Percentiles rank a stretch among this genome's conserved stretches.
phyloP scores from a whole-genome alignment of 2,797 vertebrate species.

The Macropus fuliginosus region DNA sequence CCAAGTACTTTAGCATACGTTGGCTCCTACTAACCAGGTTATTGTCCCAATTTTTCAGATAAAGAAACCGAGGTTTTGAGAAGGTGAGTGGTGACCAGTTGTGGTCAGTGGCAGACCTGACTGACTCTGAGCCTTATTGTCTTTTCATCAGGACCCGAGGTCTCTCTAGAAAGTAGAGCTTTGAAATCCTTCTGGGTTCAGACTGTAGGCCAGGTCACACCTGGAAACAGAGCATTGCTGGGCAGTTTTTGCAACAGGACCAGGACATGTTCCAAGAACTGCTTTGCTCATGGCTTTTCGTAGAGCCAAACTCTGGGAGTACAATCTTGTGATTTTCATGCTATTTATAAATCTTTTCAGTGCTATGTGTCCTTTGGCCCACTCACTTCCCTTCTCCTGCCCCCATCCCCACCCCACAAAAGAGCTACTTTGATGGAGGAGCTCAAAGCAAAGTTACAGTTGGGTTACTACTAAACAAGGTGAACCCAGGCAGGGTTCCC shows the following conservation, averaged over 20 bases:
- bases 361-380: background rate
- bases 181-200: background rate
- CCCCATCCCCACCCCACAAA: background rate
- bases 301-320: background rate
- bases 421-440: background rate
- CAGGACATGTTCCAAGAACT: background rate
- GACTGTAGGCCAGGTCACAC: background rate
- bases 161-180: background rate
- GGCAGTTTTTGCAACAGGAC: background rate
- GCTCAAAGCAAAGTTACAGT: background rate
- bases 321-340: background rate
- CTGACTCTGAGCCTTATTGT: background rate
- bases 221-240: background rate
- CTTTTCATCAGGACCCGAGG: background rate
- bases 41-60: background rate
- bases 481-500: background rate
- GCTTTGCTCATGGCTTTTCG: background rate
- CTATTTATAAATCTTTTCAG: background rate
- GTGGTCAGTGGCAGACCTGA: background rate
- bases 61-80: background rate
- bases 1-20: background rate
- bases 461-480: background rate
- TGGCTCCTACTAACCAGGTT: background rate
- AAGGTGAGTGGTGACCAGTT: background rate
- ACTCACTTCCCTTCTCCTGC: background rate